A percentile compares a stretch with the other conserved stretches of the same genome.
These are phyloP conservation scores for Pogoniulus pusillus DNA, from an alignment of 2,797 vertebrate genomes.

Conservation along the genomic window DNA sequence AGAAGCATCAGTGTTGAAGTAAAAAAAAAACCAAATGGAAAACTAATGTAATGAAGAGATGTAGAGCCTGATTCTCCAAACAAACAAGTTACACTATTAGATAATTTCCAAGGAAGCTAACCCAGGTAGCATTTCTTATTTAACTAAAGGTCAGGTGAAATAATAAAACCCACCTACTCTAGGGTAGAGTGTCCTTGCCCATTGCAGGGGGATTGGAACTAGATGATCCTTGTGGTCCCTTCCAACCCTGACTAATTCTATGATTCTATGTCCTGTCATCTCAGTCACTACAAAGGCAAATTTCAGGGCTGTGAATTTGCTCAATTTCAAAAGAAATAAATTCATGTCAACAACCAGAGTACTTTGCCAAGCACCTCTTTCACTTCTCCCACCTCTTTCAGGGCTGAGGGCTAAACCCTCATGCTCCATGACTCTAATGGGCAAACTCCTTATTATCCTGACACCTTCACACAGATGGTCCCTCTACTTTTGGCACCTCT, in stretches of 20 bases:
- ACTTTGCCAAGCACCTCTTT: not conserved
- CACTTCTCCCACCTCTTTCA: not conserved
- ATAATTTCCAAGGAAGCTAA: not conserved
- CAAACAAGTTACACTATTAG: not conserved
- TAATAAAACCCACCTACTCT: no score
- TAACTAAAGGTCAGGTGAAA: constrained; percentile 36
- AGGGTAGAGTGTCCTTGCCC: no score
- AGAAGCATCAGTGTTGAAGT: not conserved
- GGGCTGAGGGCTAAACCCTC: not conserved
- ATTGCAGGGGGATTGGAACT: no score
- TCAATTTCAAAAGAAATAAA: not conserved
- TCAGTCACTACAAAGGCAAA: not conserved
- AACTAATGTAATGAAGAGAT: not conserved
- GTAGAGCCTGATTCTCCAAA: not conserved
- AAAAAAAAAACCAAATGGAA: not conserved
- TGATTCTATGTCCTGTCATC: not conserved
- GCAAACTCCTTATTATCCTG: not conserved
- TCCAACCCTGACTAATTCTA: no score
- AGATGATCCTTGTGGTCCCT: no score
- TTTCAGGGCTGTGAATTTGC: not conserved
- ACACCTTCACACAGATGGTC: not conserved
- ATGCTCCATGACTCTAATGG: fast-evolving
- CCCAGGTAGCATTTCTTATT: not conserved
- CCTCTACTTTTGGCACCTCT: not conserved
- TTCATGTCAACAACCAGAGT: not conserved